A percentile compares a stretch with the other conserved stretches of the same genome.
These are phyloP conservation scores for Tetramorium alpestre DNA, from an alignment of 1,140 invertebrate species.

Conservation along the genomic window DNA sequence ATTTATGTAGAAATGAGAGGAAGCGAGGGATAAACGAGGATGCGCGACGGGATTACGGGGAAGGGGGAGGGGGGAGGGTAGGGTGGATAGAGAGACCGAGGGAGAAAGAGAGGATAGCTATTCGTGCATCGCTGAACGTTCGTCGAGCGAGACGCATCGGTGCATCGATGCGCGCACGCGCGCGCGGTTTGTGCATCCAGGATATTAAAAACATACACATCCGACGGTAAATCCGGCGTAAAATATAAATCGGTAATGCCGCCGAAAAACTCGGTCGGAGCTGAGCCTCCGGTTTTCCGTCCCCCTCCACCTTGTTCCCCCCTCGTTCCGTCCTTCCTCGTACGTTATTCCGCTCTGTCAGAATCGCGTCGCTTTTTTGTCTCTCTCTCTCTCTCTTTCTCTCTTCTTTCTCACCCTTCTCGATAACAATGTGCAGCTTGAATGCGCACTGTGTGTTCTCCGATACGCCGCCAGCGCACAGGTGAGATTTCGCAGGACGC, in stretches of 20 bases:
- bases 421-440: constrained; percentile 49
- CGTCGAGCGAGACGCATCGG: constrained; percentile 34
- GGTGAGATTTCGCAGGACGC: constrained; percentile 52
- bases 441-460: constrained; percentile 25
- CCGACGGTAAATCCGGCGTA: constrained; percentile 60
- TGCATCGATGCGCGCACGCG: constrained; percentile 16
- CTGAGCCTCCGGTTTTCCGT: constrained; percentile 47
- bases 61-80: no score
- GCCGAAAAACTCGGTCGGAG: constrained; percentile 61
- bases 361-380: constrained; percentile 6
- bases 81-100: not conserved
- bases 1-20: constrained; percentile 50
- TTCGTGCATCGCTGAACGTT: constrained; percentile 43
- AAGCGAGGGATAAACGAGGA: not conserved
- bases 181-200: constrained; percentile 33
- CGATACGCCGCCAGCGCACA: constrained; percentile 2
- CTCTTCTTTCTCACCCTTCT: not conserved
- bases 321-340: not conserved
- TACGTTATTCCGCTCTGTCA: constrained; percentile 25
- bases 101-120: not conserved
- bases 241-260: constrained; percentile 65
- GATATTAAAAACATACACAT: constrained; percentile 63
- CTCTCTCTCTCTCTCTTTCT: not conserved
- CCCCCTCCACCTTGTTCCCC: not conserved
- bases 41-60: not conserved